Conservation (phyloP, 1,140 invertebrate genomes). For the Cherax destructor region DNA sequence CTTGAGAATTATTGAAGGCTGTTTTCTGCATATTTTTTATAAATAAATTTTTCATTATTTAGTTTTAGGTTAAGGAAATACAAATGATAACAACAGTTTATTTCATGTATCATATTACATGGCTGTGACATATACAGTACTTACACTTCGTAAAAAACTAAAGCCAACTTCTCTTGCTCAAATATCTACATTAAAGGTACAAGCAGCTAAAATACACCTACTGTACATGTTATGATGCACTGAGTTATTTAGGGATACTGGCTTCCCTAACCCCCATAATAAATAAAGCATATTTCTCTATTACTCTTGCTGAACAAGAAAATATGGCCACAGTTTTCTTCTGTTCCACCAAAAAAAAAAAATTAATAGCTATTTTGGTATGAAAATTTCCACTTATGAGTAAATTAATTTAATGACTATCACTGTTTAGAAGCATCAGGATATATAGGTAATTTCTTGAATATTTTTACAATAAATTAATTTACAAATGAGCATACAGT, state of each 20-base stretch:
- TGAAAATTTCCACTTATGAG: background rate
- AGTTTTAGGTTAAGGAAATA: background rate
- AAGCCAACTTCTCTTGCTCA: background rate
- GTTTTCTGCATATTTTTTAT: too few species aligned
- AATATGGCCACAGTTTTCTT: background rate
- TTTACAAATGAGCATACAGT: constrained; percentile 6
- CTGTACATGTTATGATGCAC: background rate
- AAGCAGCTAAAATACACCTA: constrained; percentile 14
- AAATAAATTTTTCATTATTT: too few species aligned
- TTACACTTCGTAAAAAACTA: background rate
- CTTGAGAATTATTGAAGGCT: too few species aligned
- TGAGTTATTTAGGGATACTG: background rate
- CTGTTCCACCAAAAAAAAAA: background rate
- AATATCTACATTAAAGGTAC: constrained; percentile 2
- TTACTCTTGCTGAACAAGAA: background rate
- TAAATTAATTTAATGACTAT: constrained; percentile 18
- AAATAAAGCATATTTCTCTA: background rate
- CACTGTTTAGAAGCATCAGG: constrained; percentile 12
- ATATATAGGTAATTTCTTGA: background rate
- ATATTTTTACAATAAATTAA: background rate
- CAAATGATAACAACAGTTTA: background rate
- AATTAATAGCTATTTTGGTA: background rate
- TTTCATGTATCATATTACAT: constrained; percentile 12
- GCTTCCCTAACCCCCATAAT: background rate
- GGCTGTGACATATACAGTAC: background rate